phyloP scores from a whole-genome alignment of 1,140 invertebrate genomes.

The Bombus consobrinus region DNA sequence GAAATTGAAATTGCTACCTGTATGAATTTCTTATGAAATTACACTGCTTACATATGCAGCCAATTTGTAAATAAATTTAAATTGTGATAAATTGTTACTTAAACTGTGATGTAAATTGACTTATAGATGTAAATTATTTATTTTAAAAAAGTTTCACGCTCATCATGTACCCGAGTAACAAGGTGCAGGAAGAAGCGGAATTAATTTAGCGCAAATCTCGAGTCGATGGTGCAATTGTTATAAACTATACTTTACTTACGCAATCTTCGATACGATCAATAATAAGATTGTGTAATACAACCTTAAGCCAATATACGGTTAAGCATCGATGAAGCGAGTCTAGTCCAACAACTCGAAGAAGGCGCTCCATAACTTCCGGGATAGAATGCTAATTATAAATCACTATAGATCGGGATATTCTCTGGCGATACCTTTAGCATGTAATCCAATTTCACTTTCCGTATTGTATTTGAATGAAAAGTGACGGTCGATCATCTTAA shows the following conservation, averaged over 20 bases:
- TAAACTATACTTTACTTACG: neutral
- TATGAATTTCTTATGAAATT: too few relatives aligned
- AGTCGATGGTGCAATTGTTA: neutral
- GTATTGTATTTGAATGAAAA: constrained; percentile 19
- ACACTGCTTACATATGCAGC: too few relatives aligned
- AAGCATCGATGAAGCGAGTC: neutral
- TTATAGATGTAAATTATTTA: too few relatives aligned
- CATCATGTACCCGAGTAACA: neutral
- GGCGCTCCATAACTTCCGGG: neutral
- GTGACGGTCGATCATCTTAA: neutral
- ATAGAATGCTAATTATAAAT: constrained; percentile 15
- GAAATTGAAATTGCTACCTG: too few relatives aligned
- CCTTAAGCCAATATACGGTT: neutral
- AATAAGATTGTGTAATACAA: neutral
- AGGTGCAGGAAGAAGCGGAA: neutral
- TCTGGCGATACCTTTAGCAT: neutral
- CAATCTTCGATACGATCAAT: neutral
- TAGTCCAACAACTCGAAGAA: neutral
- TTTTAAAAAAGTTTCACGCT: too few relatives aligned
- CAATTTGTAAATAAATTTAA: too few relatives aligned
- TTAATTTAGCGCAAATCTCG: neutral
- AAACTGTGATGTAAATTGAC: too few relatives aligned
- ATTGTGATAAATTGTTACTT: too few relatives aligned
- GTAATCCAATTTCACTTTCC: neutral
- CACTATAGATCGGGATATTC: too few relatives aligned